Evolutionary conservation across 1,140 invertebrate genomes (phyloP).

Genomic region (Pseudomyrmex gracilis): DNA sequence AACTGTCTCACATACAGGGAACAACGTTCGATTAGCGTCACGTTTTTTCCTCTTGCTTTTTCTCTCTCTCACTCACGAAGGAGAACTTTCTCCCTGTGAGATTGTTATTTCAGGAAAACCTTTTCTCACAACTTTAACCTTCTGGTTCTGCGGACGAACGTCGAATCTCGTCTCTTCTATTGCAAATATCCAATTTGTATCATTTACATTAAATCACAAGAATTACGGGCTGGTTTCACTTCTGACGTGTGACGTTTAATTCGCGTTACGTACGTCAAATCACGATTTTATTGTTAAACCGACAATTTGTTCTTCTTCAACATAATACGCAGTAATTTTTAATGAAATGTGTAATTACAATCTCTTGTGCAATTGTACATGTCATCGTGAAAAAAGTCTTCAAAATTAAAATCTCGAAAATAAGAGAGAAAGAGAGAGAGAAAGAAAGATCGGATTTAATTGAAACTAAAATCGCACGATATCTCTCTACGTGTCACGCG

Average conservation of each 20-base stretch:
- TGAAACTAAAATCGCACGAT: slow-evolving; percentile 32
- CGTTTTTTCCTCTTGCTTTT: background rate
- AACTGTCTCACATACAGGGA: slow-evolving; percentile 19
- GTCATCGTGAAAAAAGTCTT: background rate
- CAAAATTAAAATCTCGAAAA: slow-evolving; percentile 10
- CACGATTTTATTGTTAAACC: background rate
- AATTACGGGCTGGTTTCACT: too few relatives aligned
- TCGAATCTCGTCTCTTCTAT: background rate
- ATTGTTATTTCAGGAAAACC: slow-evolving; percentile 26
- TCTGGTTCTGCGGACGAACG: background rate
- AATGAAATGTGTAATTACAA: slow-evolving; percentile 26
- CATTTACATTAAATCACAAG: too few relatives aligned
- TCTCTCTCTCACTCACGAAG: background rate
- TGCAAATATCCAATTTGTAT: background rate
- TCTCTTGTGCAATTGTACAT: background rate
- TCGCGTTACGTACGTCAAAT: background rate
- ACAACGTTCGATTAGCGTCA: slow-evolving; percentile 36
- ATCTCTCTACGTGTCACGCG: background rate
- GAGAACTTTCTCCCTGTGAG: slow-evolving; percentile 26
- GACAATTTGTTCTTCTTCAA: background rate
- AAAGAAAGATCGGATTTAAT: background rate
- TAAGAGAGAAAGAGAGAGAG: background rate
- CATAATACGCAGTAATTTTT: background rate
- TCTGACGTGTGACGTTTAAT: background rate
- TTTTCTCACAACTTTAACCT: background rate